These are phyloP conservation scores for Probosciger aterrimus DNA, from an alignment of 2,113 vertebrate genomes.

Conservation along the genomic window DNA sequence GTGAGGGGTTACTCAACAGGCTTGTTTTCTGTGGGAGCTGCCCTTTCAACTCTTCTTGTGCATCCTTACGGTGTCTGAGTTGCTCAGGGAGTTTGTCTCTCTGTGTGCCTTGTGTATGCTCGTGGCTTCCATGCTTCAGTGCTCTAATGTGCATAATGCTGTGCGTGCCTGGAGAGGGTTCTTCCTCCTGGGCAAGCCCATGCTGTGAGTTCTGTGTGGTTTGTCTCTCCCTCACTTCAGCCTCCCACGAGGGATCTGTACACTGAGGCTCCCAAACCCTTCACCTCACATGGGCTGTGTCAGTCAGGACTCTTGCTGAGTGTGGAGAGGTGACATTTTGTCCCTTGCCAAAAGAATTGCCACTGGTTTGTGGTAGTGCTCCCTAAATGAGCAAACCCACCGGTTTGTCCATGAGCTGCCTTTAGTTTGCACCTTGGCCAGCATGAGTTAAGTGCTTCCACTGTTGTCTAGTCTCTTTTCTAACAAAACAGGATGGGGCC, in stretches of 20 bases:
- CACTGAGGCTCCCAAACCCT: neutral
- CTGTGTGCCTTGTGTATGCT: neutral
- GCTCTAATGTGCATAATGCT: neutral
- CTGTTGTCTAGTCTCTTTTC: neutral
- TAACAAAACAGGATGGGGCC: neutral
- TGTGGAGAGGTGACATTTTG: neutral
- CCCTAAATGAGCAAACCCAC: neutral
- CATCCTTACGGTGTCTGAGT: neutral
- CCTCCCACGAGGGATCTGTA: neutral
- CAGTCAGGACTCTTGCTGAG: neutral
- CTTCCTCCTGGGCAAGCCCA: neutral
- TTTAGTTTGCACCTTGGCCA: neutral
- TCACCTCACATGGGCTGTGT: accelerated
- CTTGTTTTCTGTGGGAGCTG: neutral
- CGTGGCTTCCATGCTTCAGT: neutral
- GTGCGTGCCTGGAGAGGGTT: neutral
- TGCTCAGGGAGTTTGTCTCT: neutral
- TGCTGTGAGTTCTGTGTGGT: neutral
- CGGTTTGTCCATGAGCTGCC: accelerated
- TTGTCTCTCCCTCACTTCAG: neutral
- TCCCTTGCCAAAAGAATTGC: neutral
- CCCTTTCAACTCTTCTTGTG: neutral
- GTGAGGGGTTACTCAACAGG: neutral
- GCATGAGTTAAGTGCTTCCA: neutral
- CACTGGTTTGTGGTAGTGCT: neutral